A percentile compares a stretch with the other conserved stretches of the same genome.
Conservation (phyloP, 2,113 vertebrate genomes). For the Siniperca knerii region DNA sequence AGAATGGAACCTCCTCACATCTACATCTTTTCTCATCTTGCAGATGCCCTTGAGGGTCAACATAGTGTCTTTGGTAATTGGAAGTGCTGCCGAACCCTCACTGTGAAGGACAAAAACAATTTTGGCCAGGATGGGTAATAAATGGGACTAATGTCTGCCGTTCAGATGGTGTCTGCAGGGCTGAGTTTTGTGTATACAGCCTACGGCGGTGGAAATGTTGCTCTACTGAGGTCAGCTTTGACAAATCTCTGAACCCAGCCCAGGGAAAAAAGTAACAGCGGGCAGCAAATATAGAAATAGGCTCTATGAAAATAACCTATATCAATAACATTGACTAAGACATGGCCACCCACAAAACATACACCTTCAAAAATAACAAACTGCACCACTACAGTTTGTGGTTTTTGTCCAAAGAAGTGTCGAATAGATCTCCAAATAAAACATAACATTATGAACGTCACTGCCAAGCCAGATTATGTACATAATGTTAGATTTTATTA, state of each 20-base stretch:
- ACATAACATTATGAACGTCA: neutral
- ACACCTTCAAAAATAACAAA: slow-evolving; percentile 40
- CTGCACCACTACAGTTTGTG: neutral
- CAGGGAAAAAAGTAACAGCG: slow-evolving; percentile 47
- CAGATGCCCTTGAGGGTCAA: slow-evolving; percentile 74
- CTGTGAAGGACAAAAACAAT: slow-evolving; percentile 76
- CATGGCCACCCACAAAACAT: slow-evolving; percentile 33
- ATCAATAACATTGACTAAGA: slow-evolving; percentile 65
- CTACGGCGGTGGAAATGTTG: slow-evolving; percentile 64
- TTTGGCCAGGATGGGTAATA: slow-evolving; percentile 68
- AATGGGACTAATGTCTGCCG: slow-evolving; percentile 70
- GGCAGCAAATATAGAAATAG: slow-evolving; percentile 56
- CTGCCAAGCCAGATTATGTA: neutral
- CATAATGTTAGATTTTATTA: slow-evolving; percentile 6
- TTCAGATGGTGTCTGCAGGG: slow-evolving; percentile 63
- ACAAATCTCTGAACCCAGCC: slow-evolving; percentile 63
- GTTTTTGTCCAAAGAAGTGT: neutral
- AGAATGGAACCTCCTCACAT: slow-evolving; percentile 65
- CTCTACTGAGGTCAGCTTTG: slow-evolving; percentile 71
- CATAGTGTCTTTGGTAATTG: slow-evolving; percentile 71
- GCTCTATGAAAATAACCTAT: slow-evolving; percentile 59
- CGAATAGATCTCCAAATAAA: neutral
- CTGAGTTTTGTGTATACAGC: slow-evolving; percentile 63
- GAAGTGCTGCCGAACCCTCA: slow-evolving; percentile 62
- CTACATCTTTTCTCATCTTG: slow-evolving; percentile 76